phyloP scores from a whole-genome alignment of 2,797 vertebrate genomes.

The Arnoldichthys spilopterus region DNA sequence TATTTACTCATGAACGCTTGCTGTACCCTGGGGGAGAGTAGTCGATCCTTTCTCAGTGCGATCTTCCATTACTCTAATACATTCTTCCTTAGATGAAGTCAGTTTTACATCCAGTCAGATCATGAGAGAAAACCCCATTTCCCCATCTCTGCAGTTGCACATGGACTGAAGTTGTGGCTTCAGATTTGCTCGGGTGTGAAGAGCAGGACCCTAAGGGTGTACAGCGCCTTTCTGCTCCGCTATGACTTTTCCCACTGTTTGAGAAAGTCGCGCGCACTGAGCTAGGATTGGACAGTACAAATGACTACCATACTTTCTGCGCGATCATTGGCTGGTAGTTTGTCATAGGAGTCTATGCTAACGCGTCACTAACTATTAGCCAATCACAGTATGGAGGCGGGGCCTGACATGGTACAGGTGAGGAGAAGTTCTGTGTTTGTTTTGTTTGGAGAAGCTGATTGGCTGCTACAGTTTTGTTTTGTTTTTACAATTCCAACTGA shows the following conservation, averaged over 20 bases:
- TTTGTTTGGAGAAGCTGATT: not conserved
- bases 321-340: not conserved
- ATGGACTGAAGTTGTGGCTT: constrained; percentile 29
- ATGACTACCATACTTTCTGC: not conserved
- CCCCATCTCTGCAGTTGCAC: not conserved
- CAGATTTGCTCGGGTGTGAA: constrained; percentile 25
- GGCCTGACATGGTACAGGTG: not conserved
- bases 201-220: not conserved
- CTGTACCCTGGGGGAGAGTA: not conserved
- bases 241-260: not conserved
- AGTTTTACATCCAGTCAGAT: not conserved
- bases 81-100: not conserved
- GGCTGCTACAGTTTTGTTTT: not conserved
- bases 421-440: not conserved
- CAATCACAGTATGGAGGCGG: not conserved
- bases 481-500: too few relatives aligned
- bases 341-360: not conserved
- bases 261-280: not conserved
- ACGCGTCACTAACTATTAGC: too few relatives aligned
- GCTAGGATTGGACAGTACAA: not conserved
- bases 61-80: not conserved
- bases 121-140: not conserved
- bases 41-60: not conserved
- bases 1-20: not conserved
- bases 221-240: not conserved